Conservation (phyloP, 2,113 vertebrate genomes). For the Brachionichthys hirsutus region DNA sequence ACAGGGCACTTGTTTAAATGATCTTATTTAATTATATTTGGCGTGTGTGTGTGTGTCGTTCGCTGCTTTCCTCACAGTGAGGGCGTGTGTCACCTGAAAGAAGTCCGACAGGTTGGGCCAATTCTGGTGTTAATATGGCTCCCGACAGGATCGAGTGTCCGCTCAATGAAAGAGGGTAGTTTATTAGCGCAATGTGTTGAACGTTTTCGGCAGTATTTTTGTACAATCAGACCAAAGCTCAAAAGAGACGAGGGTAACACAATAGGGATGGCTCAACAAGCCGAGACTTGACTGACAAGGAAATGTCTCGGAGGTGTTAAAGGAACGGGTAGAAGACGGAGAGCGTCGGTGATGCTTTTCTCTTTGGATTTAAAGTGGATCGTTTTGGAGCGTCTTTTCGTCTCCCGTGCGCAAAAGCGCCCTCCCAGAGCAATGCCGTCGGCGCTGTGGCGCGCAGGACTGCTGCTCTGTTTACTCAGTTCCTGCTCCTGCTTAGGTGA, state of each 20-base stretch:
- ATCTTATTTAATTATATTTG: too few species aligned
- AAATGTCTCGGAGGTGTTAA: background rate
- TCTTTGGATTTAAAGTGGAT: background rate
- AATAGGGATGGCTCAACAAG: constrained; percentile 31
- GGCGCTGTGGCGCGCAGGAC: constrained; percentile 44
- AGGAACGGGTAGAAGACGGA: background rate
- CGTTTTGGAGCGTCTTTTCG: background rate
- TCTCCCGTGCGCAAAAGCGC: background rate
- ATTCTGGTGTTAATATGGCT: background rate
- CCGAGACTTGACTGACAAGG: constrained; percentile 34
- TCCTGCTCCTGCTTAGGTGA: constrained; percentile 50
- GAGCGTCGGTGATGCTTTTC: background rate
- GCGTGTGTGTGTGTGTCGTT: background rate
- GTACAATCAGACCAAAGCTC: background rate
- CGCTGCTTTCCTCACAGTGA: background rate
- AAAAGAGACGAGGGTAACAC: too few species aligned
- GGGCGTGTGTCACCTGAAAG: constrained; percentile 31
- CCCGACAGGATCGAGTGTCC: too few species aligned
- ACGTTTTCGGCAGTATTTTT: too few species aligned
- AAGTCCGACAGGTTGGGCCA: constrained; percentile 48
- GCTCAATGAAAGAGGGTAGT: background rate
- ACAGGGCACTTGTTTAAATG: too few species aligned
- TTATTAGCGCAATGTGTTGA: too few species aligned
- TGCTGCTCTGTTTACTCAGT: constrained; percentile 43
- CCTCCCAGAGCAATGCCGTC: constrained; percentile 15